A percentile compares a stretch with the other conserved stretches of the same genome.
Conservation (phyloP, 2,113 vertebrate genomes). For the Centropus bengalensis region DNA sequence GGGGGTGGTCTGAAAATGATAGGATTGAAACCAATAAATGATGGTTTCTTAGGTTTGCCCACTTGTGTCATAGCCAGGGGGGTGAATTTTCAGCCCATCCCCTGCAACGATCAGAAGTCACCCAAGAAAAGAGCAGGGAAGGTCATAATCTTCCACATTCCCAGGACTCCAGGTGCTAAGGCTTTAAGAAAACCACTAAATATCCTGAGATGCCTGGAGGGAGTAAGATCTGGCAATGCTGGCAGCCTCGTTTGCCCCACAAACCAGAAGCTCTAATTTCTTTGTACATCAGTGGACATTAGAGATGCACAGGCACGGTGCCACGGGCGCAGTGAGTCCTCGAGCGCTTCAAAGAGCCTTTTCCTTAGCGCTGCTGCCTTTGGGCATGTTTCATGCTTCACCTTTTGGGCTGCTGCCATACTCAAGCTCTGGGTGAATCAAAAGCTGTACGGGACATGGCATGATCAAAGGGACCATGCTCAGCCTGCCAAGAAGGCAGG, state of each 20-base stretch:
- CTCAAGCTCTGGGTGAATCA: not conserved
- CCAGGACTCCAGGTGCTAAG: not conserved
- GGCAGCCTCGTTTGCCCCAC: not conserved
- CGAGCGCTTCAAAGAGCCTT: not conserved
- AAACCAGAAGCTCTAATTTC: not conserved
- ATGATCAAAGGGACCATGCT: not conserved
- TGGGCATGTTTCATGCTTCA: not conserved
- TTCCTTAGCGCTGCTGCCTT: not conserved
- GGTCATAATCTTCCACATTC: not conserved
- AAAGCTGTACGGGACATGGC: not conserved
- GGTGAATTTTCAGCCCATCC: not conserved
- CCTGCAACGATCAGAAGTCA: not conserved
- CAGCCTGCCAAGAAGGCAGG: not conserved
- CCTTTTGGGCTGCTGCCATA: not conserved
- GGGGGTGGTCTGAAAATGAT: conserved; percentile 12
- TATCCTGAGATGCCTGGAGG: not conserved
- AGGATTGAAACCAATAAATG: not conserved
- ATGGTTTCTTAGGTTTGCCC: not conserved
- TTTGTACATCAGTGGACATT: not conserved
- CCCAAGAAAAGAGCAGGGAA: not conserved
- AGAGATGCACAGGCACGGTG: not conserved
- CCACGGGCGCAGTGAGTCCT: accelerated
- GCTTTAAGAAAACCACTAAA: not conserved
- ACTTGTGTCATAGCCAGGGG: accelerated
- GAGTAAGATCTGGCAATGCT: not conserved